Conservation (phyloP, 2,797 vertebrate species). For the Margarornis squamiger region DNA sequence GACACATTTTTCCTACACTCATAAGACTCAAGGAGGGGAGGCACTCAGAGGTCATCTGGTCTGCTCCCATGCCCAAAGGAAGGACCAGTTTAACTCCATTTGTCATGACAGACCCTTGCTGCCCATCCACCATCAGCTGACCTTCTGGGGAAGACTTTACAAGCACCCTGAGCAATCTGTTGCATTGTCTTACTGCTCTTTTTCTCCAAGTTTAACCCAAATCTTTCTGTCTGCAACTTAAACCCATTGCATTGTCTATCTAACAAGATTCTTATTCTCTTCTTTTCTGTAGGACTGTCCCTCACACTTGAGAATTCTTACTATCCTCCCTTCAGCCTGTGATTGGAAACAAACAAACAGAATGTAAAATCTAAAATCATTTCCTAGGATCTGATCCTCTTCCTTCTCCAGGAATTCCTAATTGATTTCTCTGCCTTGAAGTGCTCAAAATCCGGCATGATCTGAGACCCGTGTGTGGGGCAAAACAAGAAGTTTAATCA, state of each 20-base stretch:
- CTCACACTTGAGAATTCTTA: not conserved
- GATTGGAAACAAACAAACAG: not conserved
- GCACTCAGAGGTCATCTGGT: not conserved
- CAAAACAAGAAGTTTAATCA: not conserved
- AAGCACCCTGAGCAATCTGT: not conserved
- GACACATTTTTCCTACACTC: not conserved
- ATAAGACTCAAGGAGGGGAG: not conserved
- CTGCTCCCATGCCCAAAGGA: not conserved
- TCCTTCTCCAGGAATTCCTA: accelerated
- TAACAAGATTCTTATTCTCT: not conserved
- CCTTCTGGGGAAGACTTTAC: not conserved
- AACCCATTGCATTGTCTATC: not conserved
- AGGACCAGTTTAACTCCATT: not conserved
- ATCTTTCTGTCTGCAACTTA: not conserved
- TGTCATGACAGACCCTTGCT: not conserved
- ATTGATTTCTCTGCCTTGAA: accelerated
- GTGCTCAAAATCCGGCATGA: not conserved
- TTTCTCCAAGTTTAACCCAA: not conserved
- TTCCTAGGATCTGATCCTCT: not conserved
- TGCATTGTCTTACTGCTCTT: not conserved
- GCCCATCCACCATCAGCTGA: not conserved
- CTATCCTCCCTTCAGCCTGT: not conserved
- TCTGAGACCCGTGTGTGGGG: accelerated
- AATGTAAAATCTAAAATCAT: not conserved
- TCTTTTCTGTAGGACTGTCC: not conserved